Evolutionary conservation across 2,888 invertebrate species (phyloP).

Genomic region (Conistra vaccinii): DNA sequence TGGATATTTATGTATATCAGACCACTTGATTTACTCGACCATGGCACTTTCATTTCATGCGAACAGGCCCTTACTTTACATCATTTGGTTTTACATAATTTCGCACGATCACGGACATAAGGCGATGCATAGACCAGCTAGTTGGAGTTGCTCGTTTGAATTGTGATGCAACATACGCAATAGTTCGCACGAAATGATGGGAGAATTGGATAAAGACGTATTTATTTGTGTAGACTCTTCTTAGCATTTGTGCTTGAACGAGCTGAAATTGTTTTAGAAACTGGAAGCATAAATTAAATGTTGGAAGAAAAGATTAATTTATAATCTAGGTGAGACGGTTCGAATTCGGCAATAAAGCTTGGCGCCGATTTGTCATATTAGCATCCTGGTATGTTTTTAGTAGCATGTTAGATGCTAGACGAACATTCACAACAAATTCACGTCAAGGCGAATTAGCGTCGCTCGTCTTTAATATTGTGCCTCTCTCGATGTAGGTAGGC

Average conservation of each 20-base stretch:
- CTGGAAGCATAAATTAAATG: not conserved
- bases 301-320: not conserved
- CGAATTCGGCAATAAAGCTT: slow-evolving; percentile 3
- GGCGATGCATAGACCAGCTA: slow-evolving; percentile 43
- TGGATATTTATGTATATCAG: slow-evolving; percentile 55
- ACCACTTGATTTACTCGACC: slow-evolving; percentile 43
- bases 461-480: slow-evolving; percentile 20
- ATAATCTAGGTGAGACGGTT: slow-evolving; percentile 7
- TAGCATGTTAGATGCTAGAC: slow-evolving; percentile 9
- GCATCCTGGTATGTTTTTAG: slow-evolving; percentile 13
- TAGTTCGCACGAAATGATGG: slow-evolving; percentile 52
- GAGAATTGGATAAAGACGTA: slow-evolving; percentile 39
- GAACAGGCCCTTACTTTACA: slow-evolving; percentile 54
- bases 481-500: slow-evolving; percentile 33
- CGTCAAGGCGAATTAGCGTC: slow-evolving; percentile 16
- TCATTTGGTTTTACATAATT: slow-evolving; percentile 61
- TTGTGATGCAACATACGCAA: slow-evolving; percentile 59
- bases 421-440: slow-evolving; percentile 24
- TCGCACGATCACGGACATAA: slow-evolving; percentile 58
- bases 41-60: slow-evolving; percentile 48
- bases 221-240: slow-evolving; percentile 13
- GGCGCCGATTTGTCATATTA: slow-evolving; percentile 13
- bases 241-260: not conserved
- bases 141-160: slow-evolving; percentile 47
- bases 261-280: slow-evolving; percentile 5